Evolutionary conservation across 2,797 vertebrate genomes (phyloP).

Genomic region (Danio aesculapii): DNA sequence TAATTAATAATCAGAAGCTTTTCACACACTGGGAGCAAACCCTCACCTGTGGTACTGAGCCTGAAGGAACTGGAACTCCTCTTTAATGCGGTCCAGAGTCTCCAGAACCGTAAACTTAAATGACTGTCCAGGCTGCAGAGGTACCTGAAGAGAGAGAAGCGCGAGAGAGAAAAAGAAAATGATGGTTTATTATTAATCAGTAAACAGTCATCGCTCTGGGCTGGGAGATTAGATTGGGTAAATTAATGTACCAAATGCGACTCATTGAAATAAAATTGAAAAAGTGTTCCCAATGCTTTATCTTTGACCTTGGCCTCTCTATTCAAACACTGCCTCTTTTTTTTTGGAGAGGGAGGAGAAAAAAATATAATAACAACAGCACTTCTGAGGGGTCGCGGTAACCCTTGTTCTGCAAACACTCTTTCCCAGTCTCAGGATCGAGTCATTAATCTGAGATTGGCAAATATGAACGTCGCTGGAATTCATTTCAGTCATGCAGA

Average conservation of each 20-base stretch:
- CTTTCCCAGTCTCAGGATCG: background rate
- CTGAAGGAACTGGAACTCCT: slow-evolving; percentile 94
- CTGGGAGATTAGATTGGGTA: background rate
- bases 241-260: slow-evolving; percentile 11
- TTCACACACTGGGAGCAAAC: slow-evolving; percentile 1
- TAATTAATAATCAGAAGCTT: slow-evolving; percentile 13
- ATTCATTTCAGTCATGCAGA: background rate
- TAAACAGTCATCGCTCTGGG: slow-evolving; percentile 10
- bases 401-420: background rate
- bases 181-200: slow-evolving; percentile 21
- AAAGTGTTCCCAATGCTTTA: background rate
- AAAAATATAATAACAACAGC: background rate
- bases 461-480: background rate
- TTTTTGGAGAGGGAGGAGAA: background rate
- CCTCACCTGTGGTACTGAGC: slow-evolving; percentile 87
- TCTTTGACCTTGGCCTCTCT: slow-evolving; percentile 21
- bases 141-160: slow-evolving; percentile 72
- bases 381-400: background rate
- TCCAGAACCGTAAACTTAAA: slow-evolving; percentile 94
- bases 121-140: slow-evolving; percentile 89
- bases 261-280: slow-evolving; percentile 18
- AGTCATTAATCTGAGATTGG: slow-evolving; percentile 2
- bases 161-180: background rate
- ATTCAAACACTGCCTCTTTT: slow-evolving; percentile 7
- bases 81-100: slow-evolving; percentile 92